Evolutionary conservation across 1,140 invertebrate genomes (phyloP).

Genomic region (Scaptomyza hsui): DNA sequence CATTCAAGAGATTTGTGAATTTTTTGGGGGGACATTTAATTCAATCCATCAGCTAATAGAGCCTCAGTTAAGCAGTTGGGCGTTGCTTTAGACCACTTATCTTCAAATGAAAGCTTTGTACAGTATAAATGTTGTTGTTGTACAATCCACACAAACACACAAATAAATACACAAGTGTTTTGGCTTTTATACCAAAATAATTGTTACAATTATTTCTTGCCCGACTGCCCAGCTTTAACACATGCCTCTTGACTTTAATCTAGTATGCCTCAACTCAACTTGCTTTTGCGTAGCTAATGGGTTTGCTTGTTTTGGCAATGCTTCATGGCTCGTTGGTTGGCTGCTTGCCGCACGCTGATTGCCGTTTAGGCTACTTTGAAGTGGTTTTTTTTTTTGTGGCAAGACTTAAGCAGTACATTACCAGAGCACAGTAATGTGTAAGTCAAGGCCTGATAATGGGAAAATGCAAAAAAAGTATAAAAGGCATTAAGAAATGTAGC

Average conservation of each 20-base stretch:
- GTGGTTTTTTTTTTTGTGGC: not conserved
- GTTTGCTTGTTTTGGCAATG: conserved; percentile 35
- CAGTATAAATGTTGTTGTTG: not conserved
- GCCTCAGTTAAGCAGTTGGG: conserved; percentile 27
- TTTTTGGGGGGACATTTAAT: conserved; percentile 11
- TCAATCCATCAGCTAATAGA: conserved; percentile 6
- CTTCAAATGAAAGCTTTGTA: not conserved
- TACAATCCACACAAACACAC: not conserved
- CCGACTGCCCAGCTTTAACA: conserved; percentile 48
- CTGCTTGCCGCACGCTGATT: conserved; percentile 12
- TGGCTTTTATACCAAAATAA: conserved; percentile 40
- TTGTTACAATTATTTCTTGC: conserved; percentile 58
- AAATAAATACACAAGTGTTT: not conserved
- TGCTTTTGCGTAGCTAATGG: conserved; percentile 46
- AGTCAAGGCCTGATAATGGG: too few relatives aligned
- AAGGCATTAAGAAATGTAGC: too few relatives aligned
- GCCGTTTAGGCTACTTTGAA: conserved; percentile 28
- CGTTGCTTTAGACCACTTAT: conserved; percentile 13
- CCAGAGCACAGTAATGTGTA: not conserved
- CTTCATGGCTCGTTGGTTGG: conserved; percentile 59
- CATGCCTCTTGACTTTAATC: conserved; percentile 56
- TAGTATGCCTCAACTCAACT: conserved; percentile 12
- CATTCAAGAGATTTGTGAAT: conserved; percentile 3
- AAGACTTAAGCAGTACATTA: not conserved
- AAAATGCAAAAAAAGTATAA: too few relatives aligned